These are phyloP conservation scores for Symphodus melops DNA, from an alignment of 2,113 vertebrate species.

Conservation along the genomic window DNA sequence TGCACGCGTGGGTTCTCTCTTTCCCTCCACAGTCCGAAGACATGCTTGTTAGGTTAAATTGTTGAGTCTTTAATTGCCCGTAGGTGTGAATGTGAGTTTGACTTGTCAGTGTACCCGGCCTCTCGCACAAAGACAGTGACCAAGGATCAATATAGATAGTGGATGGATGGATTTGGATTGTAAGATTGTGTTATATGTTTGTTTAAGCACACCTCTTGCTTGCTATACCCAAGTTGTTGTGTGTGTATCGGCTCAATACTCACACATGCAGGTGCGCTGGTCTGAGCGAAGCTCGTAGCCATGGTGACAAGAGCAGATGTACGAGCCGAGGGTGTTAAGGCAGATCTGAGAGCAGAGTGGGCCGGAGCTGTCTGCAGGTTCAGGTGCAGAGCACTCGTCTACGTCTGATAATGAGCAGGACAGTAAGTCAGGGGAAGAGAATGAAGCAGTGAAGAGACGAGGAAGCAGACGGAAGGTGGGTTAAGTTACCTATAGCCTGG, in stretches of 20 bases:
- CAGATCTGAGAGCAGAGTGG: constrained; percentile 90
- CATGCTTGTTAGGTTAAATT: too few relatives aligned
- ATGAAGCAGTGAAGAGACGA: background rate
- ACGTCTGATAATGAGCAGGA: constrained; percentile 66
- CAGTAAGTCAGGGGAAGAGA: background rate
- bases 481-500: constrained; percentile 85
- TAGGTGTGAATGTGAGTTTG: too few relatives aligned
- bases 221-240: background rate
- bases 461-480: background rate
- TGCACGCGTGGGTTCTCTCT: too few relatives aligned
- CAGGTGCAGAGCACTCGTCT: constrained; percentile 75
- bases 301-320: constrained; percentile 89
- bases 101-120: too few relatives aligned
- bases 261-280: constrained; percentile 85
- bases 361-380: constrained; percentile 55
- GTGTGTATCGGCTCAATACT: constrained; percentile 48
- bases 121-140: too few relatives aligned
- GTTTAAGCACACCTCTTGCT: too few relatives aligned
- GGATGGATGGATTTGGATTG: too few relatives aligned
- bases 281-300: constrained; percentile 89
- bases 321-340: constrained; percentile 92
- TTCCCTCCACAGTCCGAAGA: too few relatives aligned
- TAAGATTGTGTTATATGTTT: too few relatives aligned
- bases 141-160: too few relatives aligned
- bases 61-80: too few relatives aligned